Evolutionary conservation across 1,140 invertebrate species (phyloP).

Genomic region (Chelonus insularis): DNA sequence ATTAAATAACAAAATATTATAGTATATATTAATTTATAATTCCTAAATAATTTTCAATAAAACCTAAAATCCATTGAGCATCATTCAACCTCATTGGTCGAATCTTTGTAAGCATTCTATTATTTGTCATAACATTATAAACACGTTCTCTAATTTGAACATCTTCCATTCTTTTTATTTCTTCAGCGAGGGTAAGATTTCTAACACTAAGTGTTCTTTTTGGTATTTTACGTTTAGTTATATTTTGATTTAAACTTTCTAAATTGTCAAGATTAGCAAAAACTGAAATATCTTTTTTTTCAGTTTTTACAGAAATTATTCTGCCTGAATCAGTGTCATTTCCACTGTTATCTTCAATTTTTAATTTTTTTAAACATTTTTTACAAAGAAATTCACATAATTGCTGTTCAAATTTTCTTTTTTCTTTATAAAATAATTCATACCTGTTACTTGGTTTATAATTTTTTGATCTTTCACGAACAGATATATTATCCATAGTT

Average conservation of each 20-base stretch:
- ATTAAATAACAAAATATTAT: conserved; percentile 21
- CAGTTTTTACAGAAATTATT: neutral
- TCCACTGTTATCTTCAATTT: conserved; percentile 9
- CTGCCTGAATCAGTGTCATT: neutral
- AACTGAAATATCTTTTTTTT: conserved; percentile 4
- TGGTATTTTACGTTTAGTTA: conserved; percentile 7
- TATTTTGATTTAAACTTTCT: neutral
- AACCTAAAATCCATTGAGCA: conserved; percentile 39
- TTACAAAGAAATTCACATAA: neutral
- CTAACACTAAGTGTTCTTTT: conserved; percentile 28
- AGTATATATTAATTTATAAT: conserved; percentile 26
- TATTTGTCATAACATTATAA: conserved; percentile 44
- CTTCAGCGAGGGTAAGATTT: conserved; percentile 20
- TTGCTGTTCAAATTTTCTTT: neutral
- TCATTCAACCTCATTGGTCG: conserved; percentile 40
- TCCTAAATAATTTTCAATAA: conserved; percentile 45
- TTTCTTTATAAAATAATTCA: neutral
- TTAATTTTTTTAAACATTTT: conserved; percentile 1
- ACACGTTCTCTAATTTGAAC: conserved; percentile 24
- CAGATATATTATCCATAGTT: conserved; percentile 23
- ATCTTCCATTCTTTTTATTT: conserved; percentile 20
- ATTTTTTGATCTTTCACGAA: conserved; percentile 34
- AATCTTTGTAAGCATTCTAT: conserved; percentile 40
- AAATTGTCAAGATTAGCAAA: neutral
- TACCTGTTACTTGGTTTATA: conserved; percentile 50